Base-by-base conservation (phyloP, 1,140 invertebrate genomes). In the Zophobas atratus region DNA sequence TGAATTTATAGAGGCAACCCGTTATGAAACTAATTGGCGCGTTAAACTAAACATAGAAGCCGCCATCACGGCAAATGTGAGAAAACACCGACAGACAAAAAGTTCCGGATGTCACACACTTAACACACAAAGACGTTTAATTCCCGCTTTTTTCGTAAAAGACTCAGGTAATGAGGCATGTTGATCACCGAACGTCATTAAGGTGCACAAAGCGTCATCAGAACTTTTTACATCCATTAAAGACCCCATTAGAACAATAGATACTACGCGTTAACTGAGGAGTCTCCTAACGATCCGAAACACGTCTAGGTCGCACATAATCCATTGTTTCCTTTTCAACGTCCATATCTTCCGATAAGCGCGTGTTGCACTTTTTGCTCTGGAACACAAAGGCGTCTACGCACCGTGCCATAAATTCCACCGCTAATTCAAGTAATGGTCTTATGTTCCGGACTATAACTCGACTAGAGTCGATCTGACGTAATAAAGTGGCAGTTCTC, bases 401-500 rank as follows among this genome's bases (percentile, higher is more conserved):
- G 38, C 57, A 6, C 34, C 35, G 43, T 70, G 32, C 46, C 41
- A 49, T 72, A 72, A 72, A 72, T 72, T 51, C 49, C 33, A 36
- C n/a, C 35, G 51, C 46, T 53, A 72, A 72, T 72, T 72, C 35
- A 36, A 53, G 70, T 72, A 72, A 72, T 72, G 70, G 70, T 38
- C 70, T n/a, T 35, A 33, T 49, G 70, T 72, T 51, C 46, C 70
- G 70, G 70, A 6, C 1, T 33, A 56, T 46, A 46, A 46, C 3
- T 46, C 43, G 43, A 20, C 20, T 20, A 20, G 43, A 70, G 43
- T 33, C 70, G 70, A 33, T 20, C 57, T 34, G 57, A 55, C 46
- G 51, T 72, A 72, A 72, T 36, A 72, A 72, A 72, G 70, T 72
- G 34, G 48, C 32, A 53, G 70, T 72, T 72, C 32, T 72, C 70